A percentile compares a stretch with the other conserved stretches of the same genome.
Conservation (phyloP, 2,888 invertebrate genomes). For the Polietes domitor region DNA sequence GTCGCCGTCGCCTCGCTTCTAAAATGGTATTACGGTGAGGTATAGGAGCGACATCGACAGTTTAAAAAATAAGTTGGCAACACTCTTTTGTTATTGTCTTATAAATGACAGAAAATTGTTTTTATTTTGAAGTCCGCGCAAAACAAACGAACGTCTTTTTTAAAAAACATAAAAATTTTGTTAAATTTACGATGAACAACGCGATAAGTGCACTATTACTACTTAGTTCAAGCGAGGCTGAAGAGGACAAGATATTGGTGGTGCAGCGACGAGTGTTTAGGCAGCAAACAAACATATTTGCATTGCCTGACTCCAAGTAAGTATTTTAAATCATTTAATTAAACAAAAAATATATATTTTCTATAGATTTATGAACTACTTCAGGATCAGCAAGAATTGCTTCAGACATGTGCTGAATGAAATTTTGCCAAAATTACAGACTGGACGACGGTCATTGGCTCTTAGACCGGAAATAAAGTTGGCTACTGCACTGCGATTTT, state of each 20-base stretch:
- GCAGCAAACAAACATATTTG: neutral
- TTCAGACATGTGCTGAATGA: too few species aligned
- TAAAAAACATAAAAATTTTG: too few species aligned
- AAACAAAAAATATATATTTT: too few species aligned
- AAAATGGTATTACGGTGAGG: constrained; percentile 9
- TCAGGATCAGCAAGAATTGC: neutral
- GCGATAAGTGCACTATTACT: neutral
- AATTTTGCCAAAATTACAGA: constrained; percentile 1
- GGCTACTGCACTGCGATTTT: neutral
- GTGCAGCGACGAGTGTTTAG: constrained; percentile 6
- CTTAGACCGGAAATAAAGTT: too few species aligned
- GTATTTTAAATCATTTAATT: neutral
- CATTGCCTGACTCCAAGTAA: neutral
- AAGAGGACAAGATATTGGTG: neutral
- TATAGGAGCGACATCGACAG: neutral
- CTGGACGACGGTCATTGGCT: neutral
- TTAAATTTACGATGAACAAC: neutral
- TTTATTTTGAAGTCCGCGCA: neutral
- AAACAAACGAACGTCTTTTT: neutral
- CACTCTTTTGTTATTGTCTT: neutral
- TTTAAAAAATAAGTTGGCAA: neutral
- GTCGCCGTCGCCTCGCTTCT: neutral
- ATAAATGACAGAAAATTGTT: neutral
- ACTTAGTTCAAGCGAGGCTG: too few species aligned
- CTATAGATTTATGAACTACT: neutral